A percentile compares a stretch with the other conserved stretches of the same genome.
phyloP scores from a whole-genome alignment of 2,888 invertebrate species.

The Spicauda simplicius region DNA sequence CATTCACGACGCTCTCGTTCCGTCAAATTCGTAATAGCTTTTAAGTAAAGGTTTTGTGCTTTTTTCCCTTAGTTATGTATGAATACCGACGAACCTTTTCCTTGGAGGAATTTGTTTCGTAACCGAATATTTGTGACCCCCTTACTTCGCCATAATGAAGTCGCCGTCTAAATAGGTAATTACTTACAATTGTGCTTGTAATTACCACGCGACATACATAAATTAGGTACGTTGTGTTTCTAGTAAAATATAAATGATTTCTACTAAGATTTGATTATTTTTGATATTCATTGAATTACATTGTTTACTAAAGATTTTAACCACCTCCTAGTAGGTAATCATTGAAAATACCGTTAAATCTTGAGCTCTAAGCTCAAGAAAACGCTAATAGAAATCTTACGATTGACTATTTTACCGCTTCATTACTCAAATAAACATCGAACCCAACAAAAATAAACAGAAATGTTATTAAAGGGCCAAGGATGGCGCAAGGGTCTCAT shows the following conservation, averaged over 20 bases:
- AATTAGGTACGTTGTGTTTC: too few species aligned
- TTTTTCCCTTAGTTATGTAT: constrained; percentile 46
- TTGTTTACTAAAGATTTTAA: too few species aligned
- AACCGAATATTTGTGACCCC: neutral
- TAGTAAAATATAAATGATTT: too few species aligned
- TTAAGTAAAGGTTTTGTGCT: constrained; percentile 48
- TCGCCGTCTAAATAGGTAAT: too few species aligned
- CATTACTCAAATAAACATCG: neutral
- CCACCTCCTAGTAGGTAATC: too few species aligned
- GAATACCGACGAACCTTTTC: constrained; percentile 11
- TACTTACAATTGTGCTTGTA: too few species aligned
- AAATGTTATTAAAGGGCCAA: constrained; percentile 5
- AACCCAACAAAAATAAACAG: constrained; percentile 1
- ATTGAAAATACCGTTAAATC: too few species aligned
- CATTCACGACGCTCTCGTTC: constrained; percentile 22
- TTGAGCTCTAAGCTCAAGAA: too few species aligned
- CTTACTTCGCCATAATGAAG: neutral
- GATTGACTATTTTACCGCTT: neutral
- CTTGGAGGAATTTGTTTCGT: constrained; percentile 5
- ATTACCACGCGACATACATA: too few species aligned
- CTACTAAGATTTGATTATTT: too few species aligned
- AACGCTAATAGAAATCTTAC: too few species aligned
- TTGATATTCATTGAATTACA: too few species aligned
- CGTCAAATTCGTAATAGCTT: constrained; percentile 26
- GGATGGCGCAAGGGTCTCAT: constrained; percentile 9